These are phyloP conservation scores for Plumapathes pennacea DNA, from an alignment of 92 coral and sea anemone species.

Conservation along the genomic window DNA sequence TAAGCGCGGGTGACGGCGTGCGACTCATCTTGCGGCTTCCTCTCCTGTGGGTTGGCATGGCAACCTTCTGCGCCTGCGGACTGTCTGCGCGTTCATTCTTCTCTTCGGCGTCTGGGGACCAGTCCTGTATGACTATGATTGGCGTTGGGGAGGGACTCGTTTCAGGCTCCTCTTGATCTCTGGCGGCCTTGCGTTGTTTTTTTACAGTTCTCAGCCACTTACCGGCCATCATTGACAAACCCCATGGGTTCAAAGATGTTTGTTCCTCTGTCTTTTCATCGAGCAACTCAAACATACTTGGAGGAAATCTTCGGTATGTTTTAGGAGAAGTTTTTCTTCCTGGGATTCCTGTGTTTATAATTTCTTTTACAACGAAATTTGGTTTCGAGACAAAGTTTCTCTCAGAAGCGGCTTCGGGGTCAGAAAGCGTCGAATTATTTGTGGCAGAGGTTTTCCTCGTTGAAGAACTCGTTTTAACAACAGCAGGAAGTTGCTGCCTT, in stretches of 20 bases:
- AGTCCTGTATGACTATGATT: conserved; percentile 87
- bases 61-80: conserved; percentile 1
- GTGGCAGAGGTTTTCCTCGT: conserved; percentile 1
- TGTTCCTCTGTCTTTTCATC: conserved; percentile 41
- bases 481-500: neutral
- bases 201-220: conserved; percentile 63
- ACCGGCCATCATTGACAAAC: conserved; percentile 64
- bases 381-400: conserved; percentile 47
- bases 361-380: conserved; percentile 72
- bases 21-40: conserved; percentile 24
- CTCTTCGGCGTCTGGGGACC: conserved; percentile 20
- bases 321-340: conserved; percentile 59
- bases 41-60: neutral
- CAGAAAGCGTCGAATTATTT: conserved; percentile 2
- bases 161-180: conserved; percentile 1
- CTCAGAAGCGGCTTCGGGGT: conserved; percentile 20
- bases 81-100: conserved; percentile 12
- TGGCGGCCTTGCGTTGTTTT: conserved; percentile 15
- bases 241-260: conserved; percentile 59
- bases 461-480: neutral
- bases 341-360: conserved; percentile 88
- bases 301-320: conserved; percentile 69
- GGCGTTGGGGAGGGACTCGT: conserved; percentile 69
- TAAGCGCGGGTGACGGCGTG: conserved; percentile 64
- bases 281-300: conserved; percentile 78